Evolutionary conservation across 2,888 invertebrate species (phyloP).

Genomic region (Chamaedrilus cognettii): DNA sequence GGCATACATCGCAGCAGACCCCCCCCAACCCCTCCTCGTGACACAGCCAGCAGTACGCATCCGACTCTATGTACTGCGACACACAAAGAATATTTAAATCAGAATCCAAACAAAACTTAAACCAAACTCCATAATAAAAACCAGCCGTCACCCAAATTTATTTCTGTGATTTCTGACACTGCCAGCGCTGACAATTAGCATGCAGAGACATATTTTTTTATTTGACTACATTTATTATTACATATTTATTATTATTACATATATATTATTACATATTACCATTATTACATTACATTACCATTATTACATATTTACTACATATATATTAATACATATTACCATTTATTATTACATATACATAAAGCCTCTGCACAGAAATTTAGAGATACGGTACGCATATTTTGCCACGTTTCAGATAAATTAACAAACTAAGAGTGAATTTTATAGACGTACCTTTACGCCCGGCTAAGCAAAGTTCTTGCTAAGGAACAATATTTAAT

Average conservation of each 20-base stretch:
- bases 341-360: too few relatives aligned
- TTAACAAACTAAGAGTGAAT: too few relatives aligned
- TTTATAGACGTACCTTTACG: too few relatives aligned
- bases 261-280: too few relatives aligned
- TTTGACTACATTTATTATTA: not conserved
- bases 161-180: not conserved
- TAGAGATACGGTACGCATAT: too few relatives aligned
- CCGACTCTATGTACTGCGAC: conserved; percentile 52
- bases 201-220: not conserved
- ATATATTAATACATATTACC: too few relatives aligned
- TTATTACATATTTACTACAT: too few relatives aligned
- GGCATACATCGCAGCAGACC: conserved; percentile 75
- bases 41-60: conserved; percentile 90
- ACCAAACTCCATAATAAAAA: not conserved
- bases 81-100: not conserved
- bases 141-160: not conserved
- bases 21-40: conserved; percentile 67
- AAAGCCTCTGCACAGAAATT: too few relatives aligned
- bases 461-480: too few relatives aligned
- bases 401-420: too few relatives aligned
- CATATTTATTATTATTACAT: not conserved
- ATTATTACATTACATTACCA: too few relatives aligned
- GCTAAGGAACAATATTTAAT: too few relatives aligned
- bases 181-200: not conserved
- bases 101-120: not conserved